Evolutionary conservation across 2,888 invertebrate species (phyloP).

Genomic region (Andrena bucephala): DNA sequence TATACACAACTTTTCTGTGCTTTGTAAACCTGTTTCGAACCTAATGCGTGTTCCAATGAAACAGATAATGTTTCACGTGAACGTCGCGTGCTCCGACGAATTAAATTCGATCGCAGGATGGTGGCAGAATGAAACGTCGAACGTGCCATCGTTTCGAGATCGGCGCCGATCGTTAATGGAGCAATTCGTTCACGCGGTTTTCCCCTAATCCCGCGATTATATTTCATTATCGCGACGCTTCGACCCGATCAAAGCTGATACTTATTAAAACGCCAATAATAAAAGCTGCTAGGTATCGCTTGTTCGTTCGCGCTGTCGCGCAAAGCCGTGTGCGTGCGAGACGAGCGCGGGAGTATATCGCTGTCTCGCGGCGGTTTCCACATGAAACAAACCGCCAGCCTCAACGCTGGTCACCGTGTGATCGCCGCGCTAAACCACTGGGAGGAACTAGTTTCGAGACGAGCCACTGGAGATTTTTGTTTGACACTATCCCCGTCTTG

Average conservation of each 20-base stretch:
- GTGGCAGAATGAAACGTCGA: not conserved
- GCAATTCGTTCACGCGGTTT: slow-evolving; percentile 67
- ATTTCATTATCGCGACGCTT: slow-evolving; percentile 61
- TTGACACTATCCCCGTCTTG: slow-evolving; percentile 44
- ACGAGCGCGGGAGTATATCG: slow-evolving; percentile 36
- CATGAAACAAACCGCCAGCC: slow-evolving; percentile 70
- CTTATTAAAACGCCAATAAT: slow-evolving; percentile 71
- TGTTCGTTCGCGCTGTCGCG: slow-evolving; percentile 3
- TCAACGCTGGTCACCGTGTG: slow-evolving; percentile 61
- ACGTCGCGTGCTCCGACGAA: not conserved
- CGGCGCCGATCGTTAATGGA: slow-evolving; percentile 58
- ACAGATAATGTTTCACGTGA: slow-evolving; percentile 2
- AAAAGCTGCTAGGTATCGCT: slow-evolving; percentile 40
- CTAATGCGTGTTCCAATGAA: not conserved
- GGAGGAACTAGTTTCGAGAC: slow-evolving; percentile 28
- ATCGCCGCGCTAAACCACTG: slow-evolving; percentile 50
- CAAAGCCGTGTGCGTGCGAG: not conserved
- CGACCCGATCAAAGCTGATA: slow-evolving; percentile 69
- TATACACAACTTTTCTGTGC: slow-evolving; percentile 36
- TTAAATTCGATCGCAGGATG: slow-evolving; percentile 14
- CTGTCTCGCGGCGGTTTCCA: slow-evolving; percentile 59
- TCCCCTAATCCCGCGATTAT: slow-evolving; percentile 66
- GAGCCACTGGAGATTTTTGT: slow-evolving; percentile 47
- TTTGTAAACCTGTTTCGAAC: slow-evolving; percentile 21
- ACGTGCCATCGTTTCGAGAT: slow-evolving; percentile 31